Evolutionary conservation across 2,797 vertebrate species (phyloP).

Genomic region (Schizopygopsis malacanthus): DNA sequence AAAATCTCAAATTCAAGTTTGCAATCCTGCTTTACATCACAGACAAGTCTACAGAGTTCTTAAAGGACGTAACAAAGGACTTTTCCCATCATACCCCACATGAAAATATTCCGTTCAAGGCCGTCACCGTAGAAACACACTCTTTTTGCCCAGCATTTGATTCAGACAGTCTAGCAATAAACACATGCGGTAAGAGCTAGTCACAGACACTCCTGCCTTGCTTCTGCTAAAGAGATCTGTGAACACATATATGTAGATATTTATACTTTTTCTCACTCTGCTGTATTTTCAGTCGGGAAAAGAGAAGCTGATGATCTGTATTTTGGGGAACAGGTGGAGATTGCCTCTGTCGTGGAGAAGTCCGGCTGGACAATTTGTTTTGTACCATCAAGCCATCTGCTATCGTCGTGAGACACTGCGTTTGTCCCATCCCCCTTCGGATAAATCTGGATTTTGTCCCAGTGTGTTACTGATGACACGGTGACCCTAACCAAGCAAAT

Average conservation of each 20-base stretch:
- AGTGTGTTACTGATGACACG: slow-evolving; percentile 35
- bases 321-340: slow-evolving; percentile 37
- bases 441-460: slow-evolving; percentile 32
- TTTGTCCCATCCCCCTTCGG: slow-evolving; percentile 28
- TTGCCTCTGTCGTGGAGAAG: slow-evolving; percentile 20
- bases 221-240: neutral
- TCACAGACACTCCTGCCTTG: neutral
- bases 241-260: neutral
- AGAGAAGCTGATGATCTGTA: slow-evolving; percentile 14
- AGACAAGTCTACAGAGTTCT: slow-evolving; percentile 2
- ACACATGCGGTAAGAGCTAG: neutral
- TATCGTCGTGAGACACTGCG: slow-evolving; percentile 16
- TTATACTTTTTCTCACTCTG: neutral
- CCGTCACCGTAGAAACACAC: slow-evolving; percentile 49
- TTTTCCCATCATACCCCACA: slow-evolving; percentile 11
- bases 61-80: slow-evolving; percentile 1
- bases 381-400: slow-evolving; percentile 40
- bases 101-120: slow-evolving; percentile 42
- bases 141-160: slow-evolving; percentile 18
- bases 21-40: slow-evolving; percentile 15
- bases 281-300: neutral
- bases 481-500: slow-evolving; percentile 34
- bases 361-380: slow-evolving; percentile 41
- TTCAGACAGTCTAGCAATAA: slow-evolving; percentile 24
- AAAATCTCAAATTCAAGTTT: neutral